These are phyloP conservation scores for Arnoldichthys spilopterus DNA, from an alignment of 2,797 vertebrate genomes.

Conservation along the genomic window DNA sequence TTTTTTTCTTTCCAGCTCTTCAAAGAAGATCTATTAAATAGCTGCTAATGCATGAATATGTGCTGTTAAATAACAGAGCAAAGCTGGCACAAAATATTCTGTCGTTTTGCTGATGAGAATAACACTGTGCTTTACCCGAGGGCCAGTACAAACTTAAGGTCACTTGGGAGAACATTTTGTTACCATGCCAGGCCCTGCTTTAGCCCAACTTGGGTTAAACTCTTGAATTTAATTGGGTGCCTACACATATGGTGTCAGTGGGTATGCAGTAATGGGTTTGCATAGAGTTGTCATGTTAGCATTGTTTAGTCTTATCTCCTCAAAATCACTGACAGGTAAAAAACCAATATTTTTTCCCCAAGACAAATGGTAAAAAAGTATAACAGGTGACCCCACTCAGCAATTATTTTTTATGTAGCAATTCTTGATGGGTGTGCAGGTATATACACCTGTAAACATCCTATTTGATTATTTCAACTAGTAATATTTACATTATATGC, in stretches of 20 bases:
- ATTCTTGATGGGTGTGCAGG: background rate
- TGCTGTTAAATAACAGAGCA: slow-evolving; percentile 22
- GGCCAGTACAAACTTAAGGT: slow-evolving; percentile 21
- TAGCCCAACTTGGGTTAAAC: slow-evolving; percentile 22
- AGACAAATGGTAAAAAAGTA: background rate
- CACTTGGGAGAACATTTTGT: slow-evolving; percentile 25
- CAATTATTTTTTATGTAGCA: background rate
- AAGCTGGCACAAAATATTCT: slow-evolving; percentile 11
- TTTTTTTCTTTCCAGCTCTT: slow-evolving; percentile 26
- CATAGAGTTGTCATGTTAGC: background rate
- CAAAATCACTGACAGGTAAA: background rate
- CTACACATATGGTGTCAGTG: background rate
- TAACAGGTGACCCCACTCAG: background rate
- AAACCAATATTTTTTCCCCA: background rate
- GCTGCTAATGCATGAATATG: slow-evolving; percentile 6
- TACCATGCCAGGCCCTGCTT: slow-evolving; percentile 24
- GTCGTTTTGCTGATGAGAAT: slow-evolving; percentile 8
- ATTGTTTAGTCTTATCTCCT: background rate
- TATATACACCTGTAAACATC: background rate
- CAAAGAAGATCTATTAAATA: slow-evolving; percentile 33
- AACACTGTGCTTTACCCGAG: background rate
- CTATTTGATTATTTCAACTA: too few relatives aligned
- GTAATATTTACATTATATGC: too few relatives aligned
- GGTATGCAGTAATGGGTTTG: background rate
- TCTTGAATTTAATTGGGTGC: slow-evolving; percentile 22